Base-by-base conservation (phyloP, 2,113 vertebrate genomes). In the Pardalotus punctatus region DNA sequence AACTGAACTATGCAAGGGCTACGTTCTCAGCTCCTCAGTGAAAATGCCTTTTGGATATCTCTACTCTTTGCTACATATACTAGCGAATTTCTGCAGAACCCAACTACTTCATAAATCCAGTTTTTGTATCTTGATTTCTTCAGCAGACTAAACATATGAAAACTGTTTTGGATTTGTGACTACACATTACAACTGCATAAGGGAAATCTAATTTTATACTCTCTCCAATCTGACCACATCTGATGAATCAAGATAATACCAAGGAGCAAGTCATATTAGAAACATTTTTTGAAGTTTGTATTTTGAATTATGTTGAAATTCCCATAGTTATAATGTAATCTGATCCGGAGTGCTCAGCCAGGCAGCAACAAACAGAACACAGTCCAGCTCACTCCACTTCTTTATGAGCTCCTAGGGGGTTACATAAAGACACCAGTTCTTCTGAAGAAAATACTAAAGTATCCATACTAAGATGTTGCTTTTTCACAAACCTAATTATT, bases 221-320 rank as follows among this genome's bases (percentile, higher is more conserved):
- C 47, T 29, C 47, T 86, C 36, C 7, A 8, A 86, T 40, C 51
- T 83, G 51, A 72, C 77, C 85, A 64, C 77, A 78, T 69, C 29
- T 64, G 90, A 85, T 70, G 51, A 87, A 80, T 15, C 11, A 5
- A 96, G 76, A 86, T 27, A 33, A 43, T 82, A 90, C 62, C 21
- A 38, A 61, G 47, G 50, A 85, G 62, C 78, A 72, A 93, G 77
- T 89, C 85, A 83, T 53, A 61, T 36, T 45, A 56, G 94, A 96
- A 95, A 53, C 51, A 81, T 67, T 84, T 81, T 79, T 62, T 40
- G 10, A 88, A 93, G 90, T 87, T 90, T 91, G 38, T 58, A 51
- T 90, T 91, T 88, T 70, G 25, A 85, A 58, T 89, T 76, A 81
- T 33, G 57, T n/a, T 80, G 57, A 69, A 93, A 90, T 95, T 88